Evolutionary conservation across 2,113 vertebrate genomes (phyloP).

Genomic region (Sapayoa aenigma): DNA sequence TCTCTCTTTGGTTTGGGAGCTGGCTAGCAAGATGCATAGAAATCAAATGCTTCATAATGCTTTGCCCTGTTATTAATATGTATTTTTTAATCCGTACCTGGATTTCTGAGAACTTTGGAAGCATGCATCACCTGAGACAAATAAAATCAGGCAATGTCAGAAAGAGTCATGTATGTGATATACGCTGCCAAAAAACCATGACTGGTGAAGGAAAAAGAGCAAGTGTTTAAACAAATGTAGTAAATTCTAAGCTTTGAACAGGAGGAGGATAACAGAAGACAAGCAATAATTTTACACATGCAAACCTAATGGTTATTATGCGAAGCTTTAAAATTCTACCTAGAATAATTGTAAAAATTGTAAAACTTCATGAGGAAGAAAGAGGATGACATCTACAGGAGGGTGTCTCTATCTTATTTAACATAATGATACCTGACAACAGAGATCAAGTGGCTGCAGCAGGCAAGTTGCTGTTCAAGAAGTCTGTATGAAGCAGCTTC

Average conservation of each 20-base stretch:
- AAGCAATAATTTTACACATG: background rate
- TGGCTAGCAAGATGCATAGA: background rate
- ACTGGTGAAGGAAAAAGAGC: background rate
- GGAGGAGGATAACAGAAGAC: background rate
- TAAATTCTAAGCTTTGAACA: background rate
- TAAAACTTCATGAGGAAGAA: background rate
- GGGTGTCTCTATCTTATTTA: background rate
- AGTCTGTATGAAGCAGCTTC: background rate
- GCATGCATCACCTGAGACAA: fast-evolving
- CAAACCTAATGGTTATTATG: background rate
- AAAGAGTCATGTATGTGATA: background rate
- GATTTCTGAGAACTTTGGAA: background rate
- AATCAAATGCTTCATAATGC: background rate
- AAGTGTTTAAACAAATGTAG: background rate
- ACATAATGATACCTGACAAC: background rate
- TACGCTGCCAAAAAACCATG: background rate
- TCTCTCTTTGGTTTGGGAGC: background rate
- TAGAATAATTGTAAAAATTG: background rate
- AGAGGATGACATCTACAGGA: background rate
- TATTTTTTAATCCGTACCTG: background rate
- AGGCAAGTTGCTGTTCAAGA: background rate
- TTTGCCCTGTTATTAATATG: background rate
- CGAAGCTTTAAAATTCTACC: background rate
- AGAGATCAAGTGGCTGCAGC: background rate
- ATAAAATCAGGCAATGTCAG: background rate